These are phyloP conservation scores for Amaurobius ferox DNA, from an alignment of 2,888 invertebrate genomes.

Conservation along the genomic window DNA sequence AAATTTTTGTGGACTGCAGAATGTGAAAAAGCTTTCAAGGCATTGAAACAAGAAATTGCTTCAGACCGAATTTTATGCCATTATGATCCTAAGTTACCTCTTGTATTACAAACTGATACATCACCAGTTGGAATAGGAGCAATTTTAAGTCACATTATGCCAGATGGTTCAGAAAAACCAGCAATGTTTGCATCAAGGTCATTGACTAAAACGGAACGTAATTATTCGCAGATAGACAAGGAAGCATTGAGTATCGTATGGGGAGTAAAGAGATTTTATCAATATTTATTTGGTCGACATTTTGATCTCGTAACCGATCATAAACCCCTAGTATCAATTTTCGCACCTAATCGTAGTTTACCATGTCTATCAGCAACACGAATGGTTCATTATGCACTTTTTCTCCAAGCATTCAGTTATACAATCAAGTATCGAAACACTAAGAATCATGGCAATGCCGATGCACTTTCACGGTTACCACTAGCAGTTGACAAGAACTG, in stretches of 20 bases:
- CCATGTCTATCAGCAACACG: conserved; percentile 49
- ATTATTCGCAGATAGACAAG: conserved; percentile 77
- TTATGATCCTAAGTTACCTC: no score
- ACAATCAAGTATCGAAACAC: conserved; percentile 48
- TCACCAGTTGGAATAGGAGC: no score
- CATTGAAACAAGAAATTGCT: no score
- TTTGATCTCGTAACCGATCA: conserved; percentile 52
- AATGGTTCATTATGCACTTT: conserved; percentile 45
- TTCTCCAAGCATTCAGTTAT: conserved; percentile 49
- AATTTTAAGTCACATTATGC: no score
- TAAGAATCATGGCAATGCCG: conserved; percentile 42
- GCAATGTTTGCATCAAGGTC: no score
- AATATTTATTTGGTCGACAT: conserved; percentile 74
- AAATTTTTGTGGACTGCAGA: no score
- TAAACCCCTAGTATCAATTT: conserved; percentile 54
- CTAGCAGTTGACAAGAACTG: conserved; percentile 44
- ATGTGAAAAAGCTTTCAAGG: no score
- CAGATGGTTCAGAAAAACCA: no score
- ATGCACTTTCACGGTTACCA: conserved; percentile 49
- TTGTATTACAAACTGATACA: no score
- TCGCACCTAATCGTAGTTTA: conserved; percentile 46
- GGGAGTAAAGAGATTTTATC: conserved; percentile 76
- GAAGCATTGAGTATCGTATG: conserved; percentile 76
- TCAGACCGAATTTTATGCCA: no score
- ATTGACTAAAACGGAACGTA: conserved; percentile 75